Base-by-base conservation (phyloP, 2,797 vertebrate species). In the Coendou prehensilis region DNA sequence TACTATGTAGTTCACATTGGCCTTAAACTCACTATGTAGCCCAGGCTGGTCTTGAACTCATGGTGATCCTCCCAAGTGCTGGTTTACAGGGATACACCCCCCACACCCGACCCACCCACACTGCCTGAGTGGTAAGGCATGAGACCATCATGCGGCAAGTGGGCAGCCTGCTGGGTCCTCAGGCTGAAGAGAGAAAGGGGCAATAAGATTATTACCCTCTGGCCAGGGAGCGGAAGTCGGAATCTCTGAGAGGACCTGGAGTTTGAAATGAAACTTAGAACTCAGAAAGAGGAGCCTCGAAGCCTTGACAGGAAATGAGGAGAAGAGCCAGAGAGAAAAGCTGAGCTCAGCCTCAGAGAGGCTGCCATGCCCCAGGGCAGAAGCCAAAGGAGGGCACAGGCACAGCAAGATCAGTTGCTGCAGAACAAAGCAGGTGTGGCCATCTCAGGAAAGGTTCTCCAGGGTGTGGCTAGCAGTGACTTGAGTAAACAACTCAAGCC, bases 121-220 rank as follows among this genome's bases (percentile, higher is more conserved):
- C 15, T 73, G 63, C 37, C 56, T 28, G 20, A 95, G 57, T 17
- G 9, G 45, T 47, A 84, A 45, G 30, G 52, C 10, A 4, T 50
- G 22, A 91, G 82, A 84, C 2, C 41, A 54, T 11, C 2, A 5
- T 13, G 4, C 1, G 69, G 28, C 26, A 61, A 26, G 0, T 52
- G 2, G 9, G 37, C 1, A 18, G 22, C 17, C 15, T 69, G 22
- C 0, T 2, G 45, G 2, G 52, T 47, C 11, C 3, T 90, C 9
- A 4, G 9, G 54, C 10, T 4, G 81, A 37, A 86, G 10, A 71
- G 28, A 54, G 17, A 54, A 2, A 10, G 0, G 2, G 4, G 1
- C 14, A 20, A 13, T 10, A 9, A 86, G 33, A 75, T 5, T 11
- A 5, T 18, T 41, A 52, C 3, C 20, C 3, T n/a, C 13, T 57